Evolutionary conservation across 2,888 invertebrate genomes (phyloP).

Genomic region (Chydorus sphaericus): DNA sequence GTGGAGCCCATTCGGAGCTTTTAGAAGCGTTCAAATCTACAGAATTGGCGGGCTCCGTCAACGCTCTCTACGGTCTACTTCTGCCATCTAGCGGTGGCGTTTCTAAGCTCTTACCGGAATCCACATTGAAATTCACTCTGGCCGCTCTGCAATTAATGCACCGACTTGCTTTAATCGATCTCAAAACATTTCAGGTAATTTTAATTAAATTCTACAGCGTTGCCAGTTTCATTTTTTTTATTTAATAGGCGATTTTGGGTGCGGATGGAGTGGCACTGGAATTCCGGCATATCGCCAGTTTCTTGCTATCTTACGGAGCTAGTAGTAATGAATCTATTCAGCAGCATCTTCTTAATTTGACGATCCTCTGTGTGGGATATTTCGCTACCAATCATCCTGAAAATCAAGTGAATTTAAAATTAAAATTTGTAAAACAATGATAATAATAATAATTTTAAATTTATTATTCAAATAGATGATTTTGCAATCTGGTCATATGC

Average conservation of each 20-base stretch:
- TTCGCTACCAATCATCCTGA: constrained; percentile 63
- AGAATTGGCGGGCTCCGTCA: constrained; percentile 52
- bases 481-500: constrained; percentile 56
- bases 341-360: constrained; percentile 55
- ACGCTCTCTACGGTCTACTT: constrained; percentile 44
- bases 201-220: no score
- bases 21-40: constrained; percentile 51
- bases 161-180: constrained; percentile 62
- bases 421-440: neutral
- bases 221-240: no score
- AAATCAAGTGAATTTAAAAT: constrained; percentile 46
- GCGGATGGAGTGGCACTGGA: constrained; percentile 74
- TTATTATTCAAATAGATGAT: constrained; percentile 48
- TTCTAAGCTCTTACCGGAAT: constrained; percentile 40
- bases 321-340: constrained; percentile 32
- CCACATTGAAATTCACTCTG: constrained; percentile 51
- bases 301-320: constrained; percentile 51
- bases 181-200: constrained; percentile 72
- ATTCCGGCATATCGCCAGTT: constrained; percentile 69
- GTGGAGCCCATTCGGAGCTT: constrained; percentile 23
- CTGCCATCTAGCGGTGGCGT: constrained; percentile 36
- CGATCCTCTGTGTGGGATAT: constrained; percentile 65
- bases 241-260: constrained; percentile 41
- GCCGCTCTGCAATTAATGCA: constrained; percentile 41
- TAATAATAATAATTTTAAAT: no score